Conservation (phyloP, 1,140 invertebrate genomes). For the Drosophila fuyamai region DNA sequence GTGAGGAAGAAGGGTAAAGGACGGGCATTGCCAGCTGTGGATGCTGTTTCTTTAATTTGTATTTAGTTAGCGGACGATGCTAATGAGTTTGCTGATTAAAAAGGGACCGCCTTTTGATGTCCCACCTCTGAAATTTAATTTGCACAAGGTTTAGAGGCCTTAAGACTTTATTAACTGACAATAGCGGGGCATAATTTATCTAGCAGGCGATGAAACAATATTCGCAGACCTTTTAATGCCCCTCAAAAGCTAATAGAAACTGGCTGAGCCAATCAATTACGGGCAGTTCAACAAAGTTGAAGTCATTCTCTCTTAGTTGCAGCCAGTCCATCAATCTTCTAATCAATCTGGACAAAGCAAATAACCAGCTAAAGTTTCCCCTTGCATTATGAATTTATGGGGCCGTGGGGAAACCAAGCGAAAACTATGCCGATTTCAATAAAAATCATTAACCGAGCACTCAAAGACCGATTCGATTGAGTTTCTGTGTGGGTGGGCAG, state of each 20-base stretch:
- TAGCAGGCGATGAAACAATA: neutral
- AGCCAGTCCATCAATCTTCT: conserved; percentile 35
- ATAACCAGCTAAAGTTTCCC: conserved; percentile 37
- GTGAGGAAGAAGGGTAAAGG: neutral
- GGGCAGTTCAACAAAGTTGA: conserved; percentile 16
- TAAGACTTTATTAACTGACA: conserved; percentile 4
- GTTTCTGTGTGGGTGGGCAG: conserved; percentile 13
- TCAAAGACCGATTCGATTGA: conserved; percentile 31
- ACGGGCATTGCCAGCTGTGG: conserved; percentile 21
- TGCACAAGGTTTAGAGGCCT: neutral
- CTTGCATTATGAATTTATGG: conserved; percentile 59
- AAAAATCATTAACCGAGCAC: conserved; percentile 56
- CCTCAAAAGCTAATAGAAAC: neutral
- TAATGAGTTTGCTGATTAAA: conserved; percentile 76
- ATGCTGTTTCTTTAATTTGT: conserved; percentile 57
- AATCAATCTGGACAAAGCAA: conserved; percentile 46
- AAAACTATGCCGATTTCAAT: conserved; percentile 56
- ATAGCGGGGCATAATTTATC: neutral
- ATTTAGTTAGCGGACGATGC: conserved; percentile 51
- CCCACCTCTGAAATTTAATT: conserved; percentile 3
- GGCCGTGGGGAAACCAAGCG: conserved; percentile 5
- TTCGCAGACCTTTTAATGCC: neutral
- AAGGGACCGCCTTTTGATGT: conserved; percentile 39
- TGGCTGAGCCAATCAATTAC: conserved; percentile 29
- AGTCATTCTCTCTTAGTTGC: conserved; percentile 27